These are phyloP conservation scores for Melopsittacus undulatus DNA, from an alignment of 2,797 vertebrate genomes.

Conservation along the genomic window DNA sequence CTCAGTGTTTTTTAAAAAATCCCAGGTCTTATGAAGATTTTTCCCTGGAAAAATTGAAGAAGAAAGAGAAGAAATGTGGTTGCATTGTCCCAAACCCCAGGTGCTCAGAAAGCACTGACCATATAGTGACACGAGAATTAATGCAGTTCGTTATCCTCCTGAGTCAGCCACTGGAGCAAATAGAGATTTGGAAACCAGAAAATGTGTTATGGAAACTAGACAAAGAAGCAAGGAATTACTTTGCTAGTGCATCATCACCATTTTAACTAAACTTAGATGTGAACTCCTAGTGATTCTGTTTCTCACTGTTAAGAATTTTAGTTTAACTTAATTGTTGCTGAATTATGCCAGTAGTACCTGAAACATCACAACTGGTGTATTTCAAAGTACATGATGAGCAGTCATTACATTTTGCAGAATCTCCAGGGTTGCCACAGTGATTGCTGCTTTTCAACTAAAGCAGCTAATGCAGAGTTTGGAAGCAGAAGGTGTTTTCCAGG, in stretches of 20 bases:
- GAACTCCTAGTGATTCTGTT: neutral
- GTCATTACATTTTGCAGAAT: neutral
- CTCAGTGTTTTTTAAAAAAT: neutral
- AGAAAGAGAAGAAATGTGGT: neutral
- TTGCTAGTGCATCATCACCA: neutral
- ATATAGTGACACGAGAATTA: neutral
- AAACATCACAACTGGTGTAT: neutral
- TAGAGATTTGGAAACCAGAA: neutral
- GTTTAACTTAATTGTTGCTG: neutral
- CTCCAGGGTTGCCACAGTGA: neutral
- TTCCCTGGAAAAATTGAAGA: neutral
- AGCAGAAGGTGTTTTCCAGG: neutral
- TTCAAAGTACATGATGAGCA: neutral
- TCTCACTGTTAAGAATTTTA: neutral
- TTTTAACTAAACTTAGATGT: neutral
- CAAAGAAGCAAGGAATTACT: neutral
- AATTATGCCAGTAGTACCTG: neutral
- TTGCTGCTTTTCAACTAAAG: neutral
- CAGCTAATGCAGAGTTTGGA: neutral
- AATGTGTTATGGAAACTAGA: neutral
- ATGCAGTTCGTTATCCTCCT: neutral
- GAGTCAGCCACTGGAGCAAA: neutral
- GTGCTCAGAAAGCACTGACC: neutral
- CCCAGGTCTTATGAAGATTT: neutral
- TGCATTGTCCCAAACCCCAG: neutral